Evolutionary conservation across 2,113 vertebrate genomes (phyloP).

Genomic region (cat (Felis catus)): DNA sequence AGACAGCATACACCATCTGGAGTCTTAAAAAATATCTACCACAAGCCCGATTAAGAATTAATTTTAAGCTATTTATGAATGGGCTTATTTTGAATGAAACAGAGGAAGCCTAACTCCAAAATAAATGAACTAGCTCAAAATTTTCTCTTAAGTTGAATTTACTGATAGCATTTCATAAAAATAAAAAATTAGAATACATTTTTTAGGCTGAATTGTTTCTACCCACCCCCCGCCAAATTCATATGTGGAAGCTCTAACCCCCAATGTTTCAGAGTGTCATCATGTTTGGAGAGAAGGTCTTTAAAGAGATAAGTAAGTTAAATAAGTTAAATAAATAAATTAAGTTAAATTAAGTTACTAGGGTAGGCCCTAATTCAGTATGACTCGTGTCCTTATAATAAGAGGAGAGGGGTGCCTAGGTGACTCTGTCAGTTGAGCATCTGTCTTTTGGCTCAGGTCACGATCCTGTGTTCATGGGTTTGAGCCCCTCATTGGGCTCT

Average conservation of each 20-base stretch:
- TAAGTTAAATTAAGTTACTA: background rate
- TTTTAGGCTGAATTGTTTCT: background rate
- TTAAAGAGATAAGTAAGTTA: background rate
- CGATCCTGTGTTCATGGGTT: no score
- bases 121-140: background rate
- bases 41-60: background rate
- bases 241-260: background rate
- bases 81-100: background rate
- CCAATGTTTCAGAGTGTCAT: background rate
- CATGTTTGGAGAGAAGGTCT: background rate
- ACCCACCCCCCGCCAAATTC: background rate
- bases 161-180: background rate
- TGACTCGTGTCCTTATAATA: background rate
- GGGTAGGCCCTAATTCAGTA: background rate
- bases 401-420: no score
- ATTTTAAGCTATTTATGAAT: slow-evolving; percentile 20
- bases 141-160: slow-evolving; percentile 21
- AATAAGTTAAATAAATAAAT: no score
- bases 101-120: background rate
- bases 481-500: no score
- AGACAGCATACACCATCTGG: slow-evolving; percentile 8
- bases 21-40: background rate
- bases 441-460: no score
- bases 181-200: background rate
- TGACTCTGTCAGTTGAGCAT: no score